Percentiles rank a stretch among this genome's conserved stretches.
These are phyloP conservation scores for Chelon auratus DNA, from an alignment of 2,797 vertebrate species.

Conservation along the genomic window DNA sequence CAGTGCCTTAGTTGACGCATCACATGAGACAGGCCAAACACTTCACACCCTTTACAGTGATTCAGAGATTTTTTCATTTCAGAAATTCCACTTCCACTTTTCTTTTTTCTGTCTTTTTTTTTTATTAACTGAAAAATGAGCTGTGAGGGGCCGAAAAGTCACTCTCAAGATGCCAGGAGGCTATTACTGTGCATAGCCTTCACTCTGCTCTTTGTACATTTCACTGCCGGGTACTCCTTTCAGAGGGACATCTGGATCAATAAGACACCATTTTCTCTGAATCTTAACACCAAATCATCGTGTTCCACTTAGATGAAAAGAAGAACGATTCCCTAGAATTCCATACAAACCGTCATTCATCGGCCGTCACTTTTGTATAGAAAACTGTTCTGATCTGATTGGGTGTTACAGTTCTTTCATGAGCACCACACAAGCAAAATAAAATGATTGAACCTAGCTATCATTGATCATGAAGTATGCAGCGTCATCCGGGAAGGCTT, in stretches of 20 bases:
- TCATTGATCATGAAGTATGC: too few relatives aligned
- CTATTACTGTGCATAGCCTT: background rate
- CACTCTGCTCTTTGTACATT: background rate
- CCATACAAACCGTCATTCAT: conserved; percentile 6
- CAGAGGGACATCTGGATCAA: background rate
- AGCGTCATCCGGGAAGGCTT: too few relatives aligned
- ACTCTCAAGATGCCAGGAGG: background rate
- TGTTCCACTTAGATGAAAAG: background rate
- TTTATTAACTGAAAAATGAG: background rate
- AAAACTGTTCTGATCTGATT: background rate
- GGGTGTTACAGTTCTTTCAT: background rate
- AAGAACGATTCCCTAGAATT: background rate
- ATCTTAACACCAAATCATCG: background rate
- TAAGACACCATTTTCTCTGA: background rate
- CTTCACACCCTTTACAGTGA: conserved; percentile 1
- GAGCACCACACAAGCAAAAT: too few relatives aligned
- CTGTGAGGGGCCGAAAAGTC: background rate
- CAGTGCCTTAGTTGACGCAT: background rate
- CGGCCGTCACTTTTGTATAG: background rate
- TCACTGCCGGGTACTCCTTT: background rate
- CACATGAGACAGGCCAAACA: background rate
- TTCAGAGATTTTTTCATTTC: background rate
- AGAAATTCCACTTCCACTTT: background rate
- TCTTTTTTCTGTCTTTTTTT: background rate
- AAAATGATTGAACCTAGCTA: too few relatives aligned